Conservation (phyloP, 2,797 vertebrate species). For the Dipus sagitta region DNA sequence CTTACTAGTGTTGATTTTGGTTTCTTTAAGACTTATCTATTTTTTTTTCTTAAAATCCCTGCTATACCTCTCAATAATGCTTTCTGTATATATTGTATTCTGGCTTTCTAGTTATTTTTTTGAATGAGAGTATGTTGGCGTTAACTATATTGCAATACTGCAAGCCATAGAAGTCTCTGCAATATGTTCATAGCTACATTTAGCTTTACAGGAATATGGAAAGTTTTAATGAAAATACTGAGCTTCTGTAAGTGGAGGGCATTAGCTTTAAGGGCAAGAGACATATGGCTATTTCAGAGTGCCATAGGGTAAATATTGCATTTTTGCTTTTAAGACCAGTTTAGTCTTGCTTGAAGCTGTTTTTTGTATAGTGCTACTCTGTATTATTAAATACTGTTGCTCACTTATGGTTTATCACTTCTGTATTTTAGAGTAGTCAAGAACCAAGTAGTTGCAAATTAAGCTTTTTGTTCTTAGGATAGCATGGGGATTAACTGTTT, state of each 20-base stretch:
- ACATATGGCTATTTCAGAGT: not conserved
- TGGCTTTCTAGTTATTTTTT: not conserved
- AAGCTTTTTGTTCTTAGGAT: not conserved
- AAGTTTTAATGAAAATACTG: not conserved
- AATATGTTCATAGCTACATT: not conserved
- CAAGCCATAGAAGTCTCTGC: not conserved
- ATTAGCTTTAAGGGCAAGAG: not conserved
- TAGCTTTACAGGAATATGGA: not conserved
- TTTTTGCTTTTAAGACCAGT: conserved; percentile 1
- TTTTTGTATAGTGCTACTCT: not conserved
- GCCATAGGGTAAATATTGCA: not conserved
- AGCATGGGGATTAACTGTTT: not conserved
- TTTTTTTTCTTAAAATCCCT: not conserved
- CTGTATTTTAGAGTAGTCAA: not conserved
- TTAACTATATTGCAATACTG: not conserved
- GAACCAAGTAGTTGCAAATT: not conserved
- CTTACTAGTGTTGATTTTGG: not conserved
- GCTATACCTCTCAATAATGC: not conserved
- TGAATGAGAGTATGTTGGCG: not conserved
- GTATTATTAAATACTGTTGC: not conserved
- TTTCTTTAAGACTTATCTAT: not conserved
- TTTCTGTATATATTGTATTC: not conserved
- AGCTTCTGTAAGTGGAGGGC: not conserved
- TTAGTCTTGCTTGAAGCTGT: not conserved
- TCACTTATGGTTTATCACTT: not conserved